A percentile compares a stretch with the other conserved stretches of the same genome.
Conservation (phyloP, 2,113 vertebrate genomes). For the Puntigrus tetrazona region DNA sequence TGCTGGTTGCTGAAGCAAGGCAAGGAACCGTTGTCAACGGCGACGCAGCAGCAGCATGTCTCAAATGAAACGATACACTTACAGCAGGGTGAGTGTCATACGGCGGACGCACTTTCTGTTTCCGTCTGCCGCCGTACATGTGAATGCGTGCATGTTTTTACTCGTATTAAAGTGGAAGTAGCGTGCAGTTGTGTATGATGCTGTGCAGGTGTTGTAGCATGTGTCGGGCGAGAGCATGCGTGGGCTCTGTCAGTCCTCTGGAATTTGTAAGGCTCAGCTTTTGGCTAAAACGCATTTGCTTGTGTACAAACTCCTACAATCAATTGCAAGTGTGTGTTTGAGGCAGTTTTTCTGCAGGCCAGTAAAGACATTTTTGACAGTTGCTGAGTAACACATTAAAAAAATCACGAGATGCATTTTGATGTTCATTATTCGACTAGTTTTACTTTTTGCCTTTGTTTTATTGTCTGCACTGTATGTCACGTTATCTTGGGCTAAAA, state of each 20-base stretch:
- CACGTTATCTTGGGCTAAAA: neutral
- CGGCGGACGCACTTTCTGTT: conserved; percentile 4
- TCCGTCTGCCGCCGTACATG: neutral
- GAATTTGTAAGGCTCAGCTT: conserved; percentile 29
- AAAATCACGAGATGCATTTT: neutral
- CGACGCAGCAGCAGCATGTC: conserved; percentile 77
- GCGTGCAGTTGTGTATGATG: neutral
- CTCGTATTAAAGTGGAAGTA: neutral
- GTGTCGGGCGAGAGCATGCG: neutral
- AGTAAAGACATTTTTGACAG: neutral
- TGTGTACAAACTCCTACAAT: conserved; percentile 3
- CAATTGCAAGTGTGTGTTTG: neutral
- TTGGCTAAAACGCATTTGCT: neutral
- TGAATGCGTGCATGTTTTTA: neutral
- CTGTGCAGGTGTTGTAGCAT: conserved; percentile 10
- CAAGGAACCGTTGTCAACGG: conserved; percentile 31
- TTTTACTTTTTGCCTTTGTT: neutral
- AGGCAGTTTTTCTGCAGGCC: neutral
- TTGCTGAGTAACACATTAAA: neutral
- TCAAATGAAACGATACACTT: conserved; percentile 83
- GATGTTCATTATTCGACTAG: neutral
- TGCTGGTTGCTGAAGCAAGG: conserved; percentile 41
- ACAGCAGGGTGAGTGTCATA: conserved; percentile 84
- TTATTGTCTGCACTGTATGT: neutral
- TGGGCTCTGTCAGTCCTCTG: conserved; percentile 8